Evolutionary conservation across 2,888 invertebrate species (phyloP).

Genomic region (Spodoptera exigua): DNA sequence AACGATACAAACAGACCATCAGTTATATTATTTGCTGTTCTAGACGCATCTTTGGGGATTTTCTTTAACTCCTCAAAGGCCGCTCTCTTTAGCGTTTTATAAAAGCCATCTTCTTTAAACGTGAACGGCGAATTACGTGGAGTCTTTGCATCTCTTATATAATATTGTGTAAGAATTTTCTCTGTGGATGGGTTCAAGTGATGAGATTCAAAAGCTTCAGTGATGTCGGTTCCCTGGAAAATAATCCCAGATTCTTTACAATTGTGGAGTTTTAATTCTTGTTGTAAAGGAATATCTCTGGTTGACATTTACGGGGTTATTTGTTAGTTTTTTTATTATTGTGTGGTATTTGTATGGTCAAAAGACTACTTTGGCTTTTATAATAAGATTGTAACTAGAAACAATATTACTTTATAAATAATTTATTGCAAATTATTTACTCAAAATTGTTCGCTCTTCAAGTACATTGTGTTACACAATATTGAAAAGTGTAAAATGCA

Average conservation of each 20-base stretch:
- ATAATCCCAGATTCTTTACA: background rate
- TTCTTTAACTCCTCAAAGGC: constrained; percentile 88
- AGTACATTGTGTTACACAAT: too few relatives aligned
- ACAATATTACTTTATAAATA: background rate
- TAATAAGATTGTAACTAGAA: too few relatives aligned
- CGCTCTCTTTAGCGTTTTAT: constrained; percentile 91
- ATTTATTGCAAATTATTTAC: too few relatives aligned
- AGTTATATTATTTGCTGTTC: constrained; percentile 72
- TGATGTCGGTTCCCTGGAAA: constrained; percentile 92
- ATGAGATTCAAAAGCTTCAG: constrained; percentile 93
- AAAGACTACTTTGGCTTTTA: too few relatives aligned
- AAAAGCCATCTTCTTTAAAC: constrained; percentile 93
- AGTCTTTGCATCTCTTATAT: constrained; percentile 90
- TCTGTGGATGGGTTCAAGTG: constrained; percentile 90
- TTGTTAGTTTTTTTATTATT: too few relatives aligned
- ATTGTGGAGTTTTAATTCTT: background rate
- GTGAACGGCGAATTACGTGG: constrained; percentile 93
- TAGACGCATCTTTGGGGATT: constrained; percentile 77
- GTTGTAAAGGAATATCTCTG: background rate
- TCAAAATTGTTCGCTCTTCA: too few relatives aligned
- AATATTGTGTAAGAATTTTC: constrained; percentile 80
- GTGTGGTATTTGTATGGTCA: too few relatives aligned
- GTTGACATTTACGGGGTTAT: too few relatives aligned
- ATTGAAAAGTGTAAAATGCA: too few relatives aligned
- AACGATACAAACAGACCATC: constrained; percentile 77